Base-by-base conservation (phyloP, 2,797 vertebrate species). In the Propithecus deckenii region DNA sequence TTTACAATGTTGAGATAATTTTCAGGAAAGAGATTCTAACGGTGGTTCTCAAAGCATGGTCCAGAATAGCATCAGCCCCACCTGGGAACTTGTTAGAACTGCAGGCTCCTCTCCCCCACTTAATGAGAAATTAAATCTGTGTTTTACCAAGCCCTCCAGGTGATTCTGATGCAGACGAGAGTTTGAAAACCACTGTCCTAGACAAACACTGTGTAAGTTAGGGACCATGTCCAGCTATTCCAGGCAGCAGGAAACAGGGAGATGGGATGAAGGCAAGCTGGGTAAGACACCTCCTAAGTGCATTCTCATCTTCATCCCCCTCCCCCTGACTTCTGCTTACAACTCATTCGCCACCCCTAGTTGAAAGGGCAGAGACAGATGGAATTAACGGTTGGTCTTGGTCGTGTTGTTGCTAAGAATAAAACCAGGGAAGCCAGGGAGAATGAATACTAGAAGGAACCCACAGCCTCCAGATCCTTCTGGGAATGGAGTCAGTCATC, bases 171-270 rank as follows among this genome's bases (percentile, higher is more conserved):
- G 30, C 9, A 87, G 32, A 59, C 22, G 50, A 28, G 35, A 71
- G 15, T 74, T 59, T 94, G 92, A 72, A 92, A 95, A 83, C 23
- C 57, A 48, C 1, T 55, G 67, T 94, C 35, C 85, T 94, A 48
- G 79, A 72, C 93, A 93, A 81, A 94, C 88, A 35, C 1, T n/a
- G 67, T 59, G 0, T 57, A 80, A 74, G 20, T 69, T 76, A 59
- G 83, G 65, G 35, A 75, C 85, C 46, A 43, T 50, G 63, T 80
- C 90, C 18, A n/a, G 23, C 38, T 35, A 76, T 48, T 72, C 55
- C 22, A 67, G 41, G 50, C 41, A 69, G 3, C 7, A 67, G 30
- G 74, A 74, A 28, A 84, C 75, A 81, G 41, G 55, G 4, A 55
- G 55, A 12, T 61, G 12, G 18, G 17, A 15, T 8, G 14, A 74